phyloP scores from a whole-genome alignment of 2,113 vertebrate species.

The Barnardius zonarius region DNA sequence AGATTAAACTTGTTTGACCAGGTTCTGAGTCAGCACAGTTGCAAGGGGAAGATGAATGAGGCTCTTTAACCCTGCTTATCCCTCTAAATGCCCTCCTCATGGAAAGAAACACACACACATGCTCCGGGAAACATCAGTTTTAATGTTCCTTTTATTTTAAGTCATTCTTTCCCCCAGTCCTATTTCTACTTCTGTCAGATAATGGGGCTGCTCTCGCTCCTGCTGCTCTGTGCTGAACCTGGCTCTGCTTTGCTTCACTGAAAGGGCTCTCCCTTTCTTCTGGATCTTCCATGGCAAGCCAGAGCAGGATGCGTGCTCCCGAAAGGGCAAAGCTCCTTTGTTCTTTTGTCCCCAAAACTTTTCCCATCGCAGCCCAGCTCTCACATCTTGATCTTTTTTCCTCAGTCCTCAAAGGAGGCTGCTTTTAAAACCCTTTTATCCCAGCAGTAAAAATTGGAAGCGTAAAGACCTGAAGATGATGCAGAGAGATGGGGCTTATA shows the following conservation, averaged over 20 bases:
- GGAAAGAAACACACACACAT: constrained; percentile 29
- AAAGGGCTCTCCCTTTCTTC: constrained; percentile 56
- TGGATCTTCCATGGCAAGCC: constrained; percentile 39
- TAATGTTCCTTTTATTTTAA: constrained; percentile 56
- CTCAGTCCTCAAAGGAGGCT: neutral
- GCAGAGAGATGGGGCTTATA: neutral
- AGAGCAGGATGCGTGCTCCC: constrained; percentile 30
- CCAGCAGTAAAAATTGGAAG: neutral
- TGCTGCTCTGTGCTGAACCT: constrained; percentile 44
- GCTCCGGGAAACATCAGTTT: constrained; percentile 31
- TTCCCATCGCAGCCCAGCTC: constrained; percentile 38
- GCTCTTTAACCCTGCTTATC: constrained; percentile 61
- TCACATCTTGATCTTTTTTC: constrained; percentile 34
- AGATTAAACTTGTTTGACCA: constrained; percentile 67
- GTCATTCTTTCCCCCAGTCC: constrained; percentile 32
- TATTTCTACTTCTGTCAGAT: constrained; percentile 47
- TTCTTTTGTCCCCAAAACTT: constrained; percentile 56
- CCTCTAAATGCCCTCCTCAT: constrained; percentile 39
- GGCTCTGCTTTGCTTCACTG: constrained; percentile 16
- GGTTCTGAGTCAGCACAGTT: constrained; percentile 64
- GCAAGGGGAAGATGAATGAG: constrained; percentile 63
- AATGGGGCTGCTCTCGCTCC: constrained; percentile 42
- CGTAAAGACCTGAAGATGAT: neutral
- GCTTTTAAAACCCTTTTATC: constrained; percentile 43
- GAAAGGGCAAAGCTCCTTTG: constrained; percentile 39